These are phyloP conservation scores for Bradypodion pumilum DNA, from an alignment of 2,797 vertebrate species.

Conservation along the genomic window DNA sequence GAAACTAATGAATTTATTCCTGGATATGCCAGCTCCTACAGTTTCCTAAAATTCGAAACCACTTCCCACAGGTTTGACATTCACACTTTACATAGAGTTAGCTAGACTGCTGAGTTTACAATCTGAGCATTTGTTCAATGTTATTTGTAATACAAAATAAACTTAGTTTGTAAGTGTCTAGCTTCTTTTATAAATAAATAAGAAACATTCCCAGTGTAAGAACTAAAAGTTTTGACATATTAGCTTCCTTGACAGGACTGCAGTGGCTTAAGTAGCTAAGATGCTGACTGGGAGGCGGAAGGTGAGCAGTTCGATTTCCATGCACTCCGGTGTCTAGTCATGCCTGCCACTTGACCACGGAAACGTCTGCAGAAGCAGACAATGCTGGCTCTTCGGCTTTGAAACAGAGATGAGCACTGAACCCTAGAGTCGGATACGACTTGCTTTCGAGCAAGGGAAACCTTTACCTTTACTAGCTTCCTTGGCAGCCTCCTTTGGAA, in stretches of 20 bases:
- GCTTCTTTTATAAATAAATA: neutral
- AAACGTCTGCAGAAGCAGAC: too few relatives aligned
- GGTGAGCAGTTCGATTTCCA: too few relatives aligned
- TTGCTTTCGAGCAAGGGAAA: too few relatives aligned
- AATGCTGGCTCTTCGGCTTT: too few relatives aligned
- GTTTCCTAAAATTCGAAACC: neutral
- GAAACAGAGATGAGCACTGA: too few relatives aligned
- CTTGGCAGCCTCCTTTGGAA: neutral
- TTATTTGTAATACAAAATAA: conserved; percentile 5
- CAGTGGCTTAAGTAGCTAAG: too few relatives aligned
- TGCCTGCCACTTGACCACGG: too few relatives aligned
- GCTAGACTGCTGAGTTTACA: neutral
- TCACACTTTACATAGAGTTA: neutral
- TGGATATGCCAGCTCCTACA: neutral
- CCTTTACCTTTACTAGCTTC: too few relatives aligned
- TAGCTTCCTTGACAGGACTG: neutral
- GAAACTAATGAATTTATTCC: neutral
- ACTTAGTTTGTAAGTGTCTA: neutral
- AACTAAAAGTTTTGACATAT: neutral
- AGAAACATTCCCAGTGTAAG: neutral
- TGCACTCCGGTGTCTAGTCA: too few relatives aligned
- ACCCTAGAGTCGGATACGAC: too few relatives aligned
- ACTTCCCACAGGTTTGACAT: neutral
- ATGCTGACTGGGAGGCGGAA: too few relatives aligned
- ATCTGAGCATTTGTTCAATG: neutral